phyloP scores from a whole-genome alignment of 2,113 vertebrate species.

The Mohoua ochrocephala region DNA sequence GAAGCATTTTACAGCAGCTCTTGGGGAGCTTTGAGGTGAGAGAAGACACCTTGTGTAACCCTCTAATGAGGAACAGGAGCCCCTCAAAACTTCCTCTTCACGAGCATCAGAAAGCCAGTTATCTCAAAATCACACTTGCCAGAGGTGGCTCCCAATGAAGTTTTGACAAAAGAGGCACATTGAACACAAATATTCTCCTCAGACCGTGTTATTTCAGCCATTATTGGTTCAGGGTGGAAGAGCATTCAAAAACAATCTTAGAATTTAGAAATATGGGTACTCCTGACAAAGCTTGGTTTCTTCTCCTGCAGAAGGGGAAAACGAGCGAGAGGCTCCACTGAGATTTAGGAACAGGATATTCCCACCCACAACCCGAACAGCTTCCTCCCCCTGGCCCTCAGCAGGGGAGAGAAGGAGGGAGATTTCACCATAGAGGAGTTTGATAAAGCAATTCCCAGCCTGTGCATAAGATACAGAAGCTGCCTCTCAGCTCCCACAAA shows the following conservation, averaged over 20 bases:
- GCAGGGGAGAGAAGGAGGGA: not conserved
- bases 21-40: not conserved
- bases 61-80: rapidly evolving
- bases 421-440: too few relatives aligned
- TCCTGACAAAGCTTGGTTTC: not conserved
- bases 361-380: not conserved
- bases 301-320: not conserved
- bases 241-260: not conserved
- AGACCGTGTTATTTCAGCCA: too few relatives aligned
- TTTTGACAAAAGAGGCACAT: rapidly evolving
- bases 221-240: not conserved
- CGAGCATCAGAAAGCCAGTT: not conserved
- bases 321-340: not conserved
- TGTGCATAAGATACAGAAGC: not conserved
- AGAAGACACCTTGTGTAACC: too few relatives aligned
- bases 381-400: not conserved
- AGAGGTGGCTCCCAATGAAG: not conserved
- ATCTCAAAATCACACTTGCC: not conserved
- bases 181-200: not conserved
- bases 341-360: not conserved
- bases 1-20: too few relatives aligned
- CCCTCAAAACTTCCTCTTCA: not conserved
- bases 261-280: too few relatives aligned
- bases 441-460: not conserved
- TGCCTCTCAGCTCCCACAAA: not conserved